Conservation (phyloP, 2,113 vertebrate species). For the Notiomystis cincta region DNA sequence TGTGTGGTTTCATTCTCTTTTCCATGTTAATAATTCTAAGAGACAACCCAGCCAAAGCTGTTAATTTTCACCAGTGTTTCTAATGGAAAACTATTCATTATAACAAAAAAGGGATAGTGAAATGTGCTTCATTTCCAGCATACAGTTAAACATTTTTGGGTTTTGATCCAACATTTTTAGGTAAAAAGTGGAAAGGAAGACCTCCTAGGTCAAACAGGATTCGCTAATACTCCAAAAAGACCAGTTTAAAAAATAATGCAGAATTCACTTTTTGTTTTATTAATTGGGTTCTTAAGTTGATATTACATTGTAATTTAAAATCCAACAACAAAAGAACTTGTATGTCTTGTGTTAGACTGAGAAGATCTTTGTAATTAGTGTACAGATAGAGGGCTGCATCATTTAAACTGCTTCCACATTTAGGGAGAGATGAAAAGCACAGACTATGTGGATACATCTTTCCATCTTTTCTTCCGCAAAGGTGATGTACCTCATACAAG, state of each 20-base stretch:
- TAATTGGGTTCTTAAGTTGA: background rate
- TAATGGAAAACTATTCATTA: background rate
- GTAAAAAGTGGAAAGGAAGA: background rate
- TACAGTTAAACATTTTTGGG: background rate
- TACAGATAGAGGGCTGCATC: background rate
- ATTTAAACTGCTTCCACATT: background rate
- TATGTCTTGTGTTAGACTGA: background rate
- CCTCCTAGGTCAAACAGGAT: background rate
- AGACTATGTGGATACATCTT: background rate
- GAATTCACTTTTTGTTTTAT: background rate
- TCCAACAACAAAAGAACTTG: fast-evolving
- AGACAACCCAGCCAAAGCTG: background rate
- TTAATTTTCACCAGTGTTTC: background rate
- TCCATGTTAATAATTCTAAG: background rate
- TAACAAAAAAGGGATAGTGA: background rate
- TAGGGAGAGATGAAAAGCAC: background rate
- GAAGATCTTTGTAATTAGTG: background rate
- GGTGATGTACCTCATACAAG: background rate
- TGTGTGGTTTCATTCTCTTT: background rate
- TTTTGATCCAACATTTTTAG: background rate
- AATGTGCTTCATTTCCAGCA: background rate
- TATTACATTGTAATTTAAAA: background rate
- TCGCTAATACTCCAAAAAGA: background rate
- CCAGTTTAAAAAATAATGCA: background rate
- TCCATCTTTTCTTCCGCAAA: background rate